Evolutionary conservation across 2,888 invertebrate genomes (phyloP).

Genomic region (Erynnis tages): DNA sequence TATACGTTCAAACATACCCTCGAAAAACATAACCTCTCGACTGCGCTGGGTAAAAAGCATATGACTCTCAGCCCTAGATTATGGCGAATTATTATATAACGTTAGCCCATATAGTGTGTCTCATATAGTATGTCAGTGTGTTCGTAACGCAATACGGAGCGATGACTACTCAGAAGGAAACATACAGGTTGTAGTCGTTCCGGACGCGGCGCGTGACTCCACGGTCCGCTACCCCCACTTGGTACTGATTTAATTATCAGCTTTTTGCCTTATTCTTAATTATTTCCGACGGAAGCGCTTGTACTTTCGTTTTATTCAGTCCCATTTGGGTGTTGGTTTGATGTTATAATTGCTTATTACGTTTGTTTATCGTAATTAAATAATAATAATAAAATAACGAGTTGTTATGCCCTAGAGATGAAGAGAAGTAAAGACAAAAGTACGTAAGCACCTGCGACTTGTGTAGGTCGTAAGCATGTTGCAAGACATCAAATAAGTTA

Average conservation of each 20-base stretch:
- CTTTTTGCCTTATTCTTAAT: slow-evolving; percentile 61
- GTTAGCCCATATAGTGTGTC: slow-evolving; percentile 1
- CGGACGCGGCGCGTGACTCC: slow-evolving; percentile 47
- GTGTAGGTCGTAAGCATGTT: too few relatives aligned
- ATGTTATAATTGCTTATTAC: neutral
- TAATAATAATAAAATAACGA: too few relatives aligned
- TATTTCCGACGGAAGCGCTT: slow-evolving; percentile 59
- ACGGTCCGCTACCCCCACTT: slow-evolving; percentile 60
- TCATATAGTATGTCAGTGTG: slow-evolving; percentile 1
- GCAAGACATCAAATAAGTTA: too few relatives aligned
- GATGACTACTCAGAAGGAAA: slow-evolving; percentile 17
- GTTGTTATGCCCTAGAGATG: too few relatives aligned
- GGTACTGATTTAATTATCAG: slow-evolving; percentile 69
- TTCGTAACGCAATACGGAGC: slow-evolving; percentile 3
- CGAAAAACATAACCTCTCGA: too few relatives aligned
- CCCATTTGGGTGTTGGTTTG: slow-evolving; percentile 1
- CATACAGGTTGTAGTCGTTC: slow-evolving; percentile 10
- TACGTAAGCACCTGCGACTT: too few relatives aligned
- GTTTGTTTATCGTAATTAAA: neutral
- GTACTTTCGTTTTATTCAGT: slow-evolving; percentile 7
- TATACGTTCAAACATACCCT: too few relatives aligned
- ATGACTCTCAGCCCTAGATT: neutral
- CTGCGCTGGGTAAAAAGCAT: too few relatives aligned
- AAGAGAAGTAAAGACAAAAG: too few relatives aligned
- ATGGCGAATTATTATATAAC: neutral